phyloP scores from a whole-genome alignment of 1,140 invertebrate species.

The Battus philenor region DNA sequence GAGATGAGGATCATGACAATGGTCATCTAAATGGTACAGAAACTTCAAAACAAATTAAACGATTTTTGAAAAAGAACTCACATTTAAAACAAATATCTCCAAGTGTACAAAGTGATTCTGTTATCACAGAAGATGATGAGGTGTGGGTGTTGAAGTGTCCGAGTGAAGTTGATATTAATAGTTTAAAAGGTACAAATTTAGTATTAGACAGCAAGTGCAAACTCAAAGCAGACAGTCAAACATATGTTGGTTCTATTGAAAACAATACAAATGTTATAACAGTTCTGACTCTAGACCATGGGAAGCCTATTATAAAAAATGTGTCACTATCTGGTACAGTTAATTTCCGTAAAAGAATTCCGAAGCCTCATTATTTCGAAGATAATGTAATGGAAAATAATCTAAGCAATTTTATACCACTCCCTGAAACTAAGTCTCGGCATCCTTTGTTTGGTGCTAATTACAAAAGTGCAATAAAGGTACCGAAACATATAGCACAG shows the following conservation, averaged over 20 bases:
- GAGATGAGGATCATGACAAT: background rate
- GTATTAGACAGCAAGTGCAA: constrained; percentile 42
- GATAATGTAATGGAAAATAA: constrained; percentile 34
- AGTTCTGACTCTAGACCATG: constrained; percentile 23
- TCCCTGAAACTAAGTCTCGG: constrained; percentile 55
- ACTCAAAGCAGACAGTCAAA: constrained; percentile 45
- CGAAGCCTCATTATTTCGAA: constrained; percentile 41
- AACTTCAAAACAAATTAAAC: constrained; percentile 29
- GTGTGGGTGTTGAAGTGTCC: constrained; percentile 51
- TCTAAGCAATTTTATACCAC: constrained; percentile 45
- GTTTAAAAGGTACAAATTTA: constrained; percentile 31
- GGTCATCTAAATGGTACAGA: constrained; percentile 14
- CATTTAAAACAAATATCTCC: constrained; percentile 22
- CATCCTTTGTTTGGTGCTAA: constrained; percentile 59
- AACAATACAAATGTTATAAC: constrained; percentile 22
- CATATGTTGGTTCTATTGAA: constrained; percentile 33
- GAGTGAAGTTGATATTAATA: constrained; percentile 30
- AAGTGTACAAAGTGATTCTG: constrained; percentile 5
- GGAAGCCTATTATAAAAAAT: constrained; percentile 34
- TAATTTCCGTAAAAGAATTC: constrained; percentile 43
- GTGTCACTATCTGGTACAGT: constrained; percentile 29
- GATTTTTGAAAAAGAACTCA: constrained; percentile 26
- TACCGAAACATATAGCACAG: constrained; percentile 29
- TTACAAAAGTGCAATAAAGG: constrained; percentile 47
- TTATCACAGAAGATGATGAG: constrained; percentile 44